Percentiles rank a stretch among this genome's conserved stretches.
Conservation (phyloP, 2,888 invertebrate species). For the Agrochola circellaris region DNA sequence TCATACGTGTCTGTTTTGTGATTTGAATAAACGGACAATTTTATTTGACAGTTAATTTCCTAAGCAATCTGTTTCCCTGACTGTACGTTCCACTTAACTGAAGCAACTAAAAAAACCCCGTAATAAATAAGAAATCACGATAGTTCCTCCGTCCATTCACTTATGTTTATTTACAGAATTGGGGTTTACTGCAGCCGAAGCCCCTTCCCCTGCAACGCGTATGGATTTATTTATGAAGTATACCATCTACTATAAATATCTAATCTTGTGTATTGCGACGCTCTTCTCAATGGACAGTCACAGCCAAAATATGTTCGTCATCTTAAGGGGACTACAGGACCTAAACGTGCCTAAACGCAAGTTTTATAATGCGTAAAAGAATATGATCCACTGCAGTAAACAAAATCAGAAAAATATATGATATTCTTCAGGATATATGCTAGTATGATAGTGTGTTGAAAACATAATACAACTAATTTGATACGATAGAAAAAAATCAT, state of each 20-base stretch:
- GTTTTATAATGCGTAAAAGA: no score
- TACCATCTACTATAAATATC: conserved; percentile 83
- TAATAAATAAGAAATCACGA: conserved; percentile 50
- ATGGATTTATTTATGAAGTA: conserved; percentile 85
- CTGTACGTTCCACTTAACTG: background rate
- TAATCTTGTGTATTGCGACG: conserved; percentile 81
- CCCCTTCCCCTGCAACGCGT: conserved; percentile 71
- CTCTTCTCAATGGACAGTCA: conserved; percentile 39
- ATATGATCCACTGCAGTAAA: no score
- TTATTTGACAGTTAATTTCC: background rate
- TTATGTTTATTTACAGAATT: conserved; percentile 47
- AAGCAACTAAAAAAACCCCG: background rate
- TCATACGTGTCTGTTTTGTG: background rate
- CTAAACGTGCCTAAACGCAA: no score
- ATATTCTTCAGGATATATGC: no score
- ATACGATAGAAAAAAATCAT: no score
- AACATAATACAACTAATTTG: no score
- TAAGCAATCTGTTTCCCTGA: background rate
- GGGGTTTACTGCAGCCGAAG: conserved; percentile 49
- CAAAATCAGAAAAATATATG: no score
- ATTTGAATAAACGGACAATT: background rate
- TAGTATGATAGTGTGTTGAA: no score
- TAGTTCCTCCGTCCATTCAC: conserved; percentile 28
- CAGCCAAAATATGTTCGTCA: background rate
- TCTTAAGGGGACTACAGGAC: no score